A percentile compares a stretch with the other conserved stretches of the same genome.
These are phyloP conservation scores for Struthidea cinerea DNA, from an alignment of 2,113 vertebrate species.

Conservation along the genomic window DNA sequence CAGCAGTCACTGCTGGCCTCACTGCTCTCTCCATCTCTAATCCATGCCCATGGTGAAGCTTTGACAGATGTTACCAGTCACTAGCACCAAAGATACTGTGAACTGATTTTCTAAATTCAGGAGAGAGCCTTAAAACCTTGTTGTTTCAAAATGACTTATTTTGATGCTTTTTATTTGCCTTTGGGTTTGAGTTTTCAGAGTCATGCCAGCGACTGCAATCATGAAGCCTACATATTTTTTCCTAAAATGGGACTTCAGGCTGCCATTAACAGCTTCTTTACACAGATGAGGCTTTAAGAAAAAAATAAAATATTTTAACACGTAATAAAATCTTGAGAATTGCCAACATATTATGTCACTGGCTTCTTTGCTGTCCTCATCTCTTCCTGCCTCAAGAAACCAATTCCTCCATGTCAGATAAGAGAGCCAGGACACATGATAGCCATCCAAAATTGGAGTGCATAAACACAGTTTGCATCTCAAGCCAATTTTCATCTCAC, in stretches of 20 bases:
- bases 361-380: background rate
- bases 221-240: background rate
- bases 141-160: background rate
- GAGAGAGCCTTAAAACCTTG: background rate
- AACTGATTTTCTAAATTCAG: background rate
- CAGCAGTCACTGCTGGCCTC: background rate
- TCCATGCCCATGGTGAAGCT: background rate
- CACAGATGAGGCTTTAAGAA: background rate
- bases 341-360: background rate
- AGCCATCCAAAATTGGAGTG: background rate
- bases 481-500: background rate
- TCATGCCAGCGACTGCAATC: background rate
- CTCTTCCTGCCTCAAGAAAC: background rate
- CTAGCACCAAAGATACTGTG: background rate
- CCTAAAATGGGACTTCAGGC: background rate
- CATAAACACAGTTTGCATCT: background rate
- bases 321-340: background rate
- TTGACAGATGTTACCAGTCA: background rate
- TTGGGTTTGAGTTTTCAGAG: background rate
- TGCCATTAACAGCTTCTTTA: background rate
- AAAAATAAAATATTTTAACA: background rate
- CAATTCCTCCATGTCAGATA: background rate
- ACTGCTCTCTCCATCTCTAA: background rate
- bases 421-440: background rate
- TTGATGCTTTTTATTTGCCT: background rate